Base-by-base conservation (phyloP, 2,888 invertebrate genomes). In the Suillia variegata region DNA sequence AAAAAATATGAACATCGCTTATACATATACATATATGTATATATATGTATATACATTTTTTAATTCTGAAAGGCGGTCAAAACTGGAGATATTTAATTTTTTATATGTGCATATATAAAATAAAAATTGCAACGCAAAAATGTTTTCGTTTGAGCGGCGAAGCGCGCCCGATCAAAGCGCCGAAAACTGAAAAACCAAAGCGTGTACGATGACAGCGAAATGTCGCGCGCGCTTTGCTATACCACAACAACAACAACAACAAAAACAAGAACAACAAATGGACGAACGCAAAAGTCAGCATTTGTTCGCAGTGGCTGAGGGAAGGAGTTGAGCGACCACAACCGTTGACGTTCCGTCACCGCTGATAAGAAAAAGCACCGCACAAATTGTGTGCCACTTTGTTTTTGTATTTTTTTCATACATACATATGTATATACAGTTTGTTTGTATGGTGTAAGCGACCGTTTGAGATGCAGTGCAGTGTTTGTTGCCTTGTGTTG, bases 331-430 rank as follows among this genome's bases (percentile, higher is more conserved):
- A 24, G n/a, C 20, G 48, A 48, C 48, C 20, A 18, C 6, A 18
- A 4, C 48, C 50, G 24, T 24, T 15, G 50, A n/a, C 5, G 24
- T 34, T 49, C 38, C 26, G 53, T 10, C 2, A 45, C 42, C 54
- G 62, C 57, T 62, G 61, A 59, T 61, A 59, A 63, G 51, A 50
- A 60, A 65, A 60, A 60, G 63, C 65, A 56, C 57, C 56, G 58
- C 45, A 59, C 59, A 48, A 52, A 45, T 38, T 47, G 50, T 63
- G 45, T 45, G 45, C 45, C 45, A 45, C 45, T 18, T 45, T 45
- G 45, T 5, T 20, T 20, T 38, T 38, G 38, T 8, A n/a, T 38
- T 38, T 38, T n/a, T n/a, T n/a, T n/a, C n/a, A n/a, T n/a, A n/a
- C n/a, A n/a, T n/a, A n/a, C n/a, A n/a, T n/a, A n/a, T n/a, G n/a